Conservation (phyloP, 2,113 vertebrate species). For the Cichladusa arquata region DNA sequence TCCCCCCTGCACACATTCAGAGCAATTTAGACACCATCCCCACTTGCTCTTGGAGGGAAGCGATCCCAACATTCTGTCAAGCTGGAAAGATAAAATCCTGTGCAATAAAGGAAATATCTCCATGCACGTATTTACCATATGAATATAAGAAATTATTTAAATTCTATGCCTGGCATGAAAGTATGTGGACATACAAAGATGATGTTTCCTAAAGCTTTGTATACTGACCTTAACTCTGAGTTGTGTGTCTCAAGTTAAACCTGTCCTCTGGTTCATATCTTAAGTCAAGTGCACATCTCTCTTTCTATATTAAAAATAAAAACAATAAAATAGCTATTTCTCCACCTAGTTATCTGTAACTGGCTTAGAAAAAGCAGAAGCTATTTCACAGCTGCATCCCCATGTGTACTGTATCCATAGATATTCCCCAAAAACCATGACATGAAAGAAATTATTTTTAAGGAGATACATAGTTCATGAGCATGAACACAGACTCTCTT, state of each 20-base stretch:
- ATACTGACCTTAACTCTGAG: not conserved
- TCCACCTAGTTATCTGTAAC: not conserved
- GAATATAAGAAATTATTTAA: not conserved
- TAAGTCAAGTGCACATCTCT: not conserved
- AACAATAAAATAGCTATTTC: not conserved
- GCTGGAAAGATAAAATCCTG: not conserved
- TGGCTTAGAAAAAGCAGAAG: not conserved
- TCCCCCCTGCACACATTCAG: not conserved
- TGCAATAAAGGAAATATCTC: not conserved
- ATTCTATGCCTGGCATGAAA: not conserved
- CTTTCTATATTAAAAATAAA: not conserved
- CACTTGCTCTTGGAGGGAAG: not conserved
- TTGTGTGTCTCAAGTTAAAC: not conserved
- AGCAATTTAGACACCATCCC: not conserved
- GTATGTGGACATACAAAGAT: not conserved
- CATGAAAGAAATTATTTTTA: not conserved
- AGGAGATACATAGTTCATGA: not conserved
- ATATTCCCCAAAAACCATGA: not conserved
- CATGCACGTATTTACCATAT: rapidly evolving
- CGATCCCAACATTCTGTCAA: not conserved
- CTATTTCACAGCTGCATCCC: not conserved
- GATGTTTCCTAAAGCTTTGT: not conserved
- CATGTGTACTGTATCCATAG: not conserved
- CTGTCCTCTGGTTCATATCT: not conserved
- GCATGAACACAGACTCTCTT: not conserved